Base-by-base conservation (phyloP, 2,888 invertebrate genomes). In the Incurvaria masculella region DNA sequence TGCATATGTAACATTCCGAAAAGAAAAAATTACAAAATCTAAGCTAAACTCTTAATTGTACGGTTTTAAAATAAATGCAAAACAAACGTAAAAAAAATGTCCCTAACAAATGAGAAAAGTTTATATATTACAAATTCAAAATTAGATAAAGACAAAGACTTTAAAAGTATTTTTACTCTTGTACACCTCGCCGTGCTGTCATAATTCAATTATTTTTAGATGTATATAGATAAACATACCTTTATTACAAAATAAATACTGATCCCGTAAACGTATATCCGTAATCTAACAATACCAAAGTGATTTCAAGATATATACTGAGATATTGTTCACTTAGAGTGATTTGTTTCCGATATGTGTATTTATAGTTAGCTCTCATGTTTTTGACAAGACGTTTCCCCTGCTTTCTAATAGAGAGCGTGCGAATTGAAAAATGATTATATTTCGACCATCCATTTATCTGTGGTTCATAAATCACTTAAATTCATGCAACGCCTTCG, bases 11-110 rank as follows among this genome's bases (percentile, higher is more conserved):
- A 68, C 65, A 64, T 67, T 65, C 63, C 64, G 62, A 66, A 62
- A 65, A 67, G 64, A 64, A 65, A 63, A 66, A 59, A 61, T 39
- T 60, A 59, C 57, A 53, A 53, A 58, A 53, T 59, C 60, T 66
- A 63, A 57, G 60, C 62, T 61, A 68, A 54, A 57, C 58, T 61
- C 62, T 26, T 44, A 40, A 33, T 16, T 33, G 57, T 60, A 33
- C 63, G 66, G 63, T 63, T 60, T 62, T 64, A 65, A 67, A 68
- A 69, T 73, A 75, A 74, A 75, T 74, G 74, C 73, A 69, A 63
- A 65, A 61, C 60, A 47, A 40, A 49, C 46, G 14, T 33, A 3
- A 33, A 33, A 33, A 14, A 33, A 8, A 14, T 14, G 14, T 23
- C 10, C 23, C 33, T 14, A 44, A 14, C 18, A 8, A 44, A 44